Conservation (phyloP, 2,888 invertebrate genomes). For the Amphimallon solstitiale region DNA sequence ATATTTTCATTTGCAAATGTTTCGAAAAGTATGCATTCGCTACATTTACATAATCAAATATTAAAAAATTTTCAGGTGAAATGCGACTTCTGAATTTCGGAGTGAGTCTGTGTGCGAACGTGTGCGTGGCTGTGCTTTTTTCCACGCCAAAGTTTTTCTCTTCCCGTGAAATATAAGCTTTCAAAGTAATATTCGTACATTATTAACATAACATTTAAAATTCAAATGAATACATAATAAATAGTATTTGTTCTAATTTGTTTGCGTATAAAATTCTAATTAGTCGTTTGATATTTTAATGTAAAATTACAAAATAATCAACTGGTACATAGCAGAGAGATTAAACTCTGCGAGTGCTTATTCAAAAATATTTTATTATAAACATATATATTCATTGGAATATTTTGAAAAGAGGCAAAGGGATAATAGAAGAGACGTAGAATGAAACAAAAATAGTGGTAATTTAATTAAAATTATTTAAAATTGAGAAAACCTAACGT, state of each 20-base stretch:
- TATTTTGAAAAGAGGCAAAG: too few relatives aligned
- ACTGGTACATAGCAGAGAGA: neutral
- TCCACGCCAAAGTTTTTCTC: constrained; percentile 18
- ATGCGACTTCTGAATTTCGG: constrained; percentile 25
- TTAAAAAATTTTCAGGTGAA: constrained; percentile 38
- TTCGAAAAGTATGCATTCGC: constrained; percentile 39
- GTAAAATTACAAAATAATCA: constrained; percentile 20
- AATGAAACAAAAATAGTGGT: too few relatives aligned
- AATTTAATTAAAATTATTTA: too few relatives aligned
- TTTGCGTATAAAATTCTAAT: constrained; percentile 35
- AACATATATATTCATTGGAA: too few relatives aligned
- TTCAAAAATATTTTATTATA: too few relatives aligned
- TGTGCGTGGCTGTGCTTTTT: constrained; percentile 18
- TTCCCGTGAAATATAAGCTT: constrained; percentile 10
- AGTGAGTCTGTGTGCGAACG: too few relatives aligned
- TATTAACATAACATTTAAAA: constrained; percentile 37
- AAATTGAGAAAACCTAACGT: too few relatives aligned
- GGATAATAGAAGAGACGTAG: too few relatives aligned
- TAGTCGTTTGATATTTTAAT: constrained; percentile 30
- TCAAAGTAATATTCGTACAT: constrained; percentile 34
- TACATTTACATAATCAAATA: constrained; percentile 40
- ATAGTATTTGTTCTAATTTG: constrained; percentile 32
- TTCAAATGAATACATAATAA: constrained; percentile 27
- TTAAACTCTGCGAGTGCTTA: too few relatives aligned
- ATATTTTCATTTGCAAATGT: constrained; percentile 36